phyloP scores from a whole-genome alignment of 2,888 invertebrate genomes.

The Chirona hameri region DNA sequence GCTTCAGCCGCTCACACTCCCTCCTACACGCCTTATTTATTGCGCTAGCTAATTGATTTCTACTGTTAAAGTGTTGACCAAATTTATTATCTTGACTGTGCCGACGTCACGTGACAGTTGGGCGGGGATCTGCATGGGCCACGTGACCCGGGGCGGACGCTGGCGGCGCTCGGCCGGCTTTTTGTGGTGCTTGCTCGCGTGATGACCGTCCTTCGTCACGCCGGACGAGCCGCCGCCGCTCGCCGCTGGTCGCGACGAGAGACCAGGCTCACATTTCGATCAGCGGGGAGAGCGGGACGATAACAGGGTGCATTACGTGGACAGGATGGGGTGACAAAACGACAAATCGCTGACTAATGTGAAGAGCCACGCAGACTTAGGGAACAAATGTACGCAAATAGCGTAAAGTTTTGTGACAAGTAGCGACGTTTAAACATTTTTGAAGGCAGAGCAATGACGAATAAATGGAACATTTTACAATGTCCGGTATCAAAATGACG shows the following conservation, averaged over 20 bases:
- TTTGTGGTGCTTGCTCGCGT: neutral
- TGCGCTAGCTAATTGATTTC: constrained; percentile 27
- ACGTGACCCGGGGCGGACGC: neutral
- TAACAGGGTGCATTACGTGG: too few relatives aligned
- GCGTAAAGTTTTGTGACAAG: too few relatives aligned
- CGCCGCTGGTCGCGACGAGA: neutral
- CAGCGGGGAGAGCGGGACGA: too few relatives aligned
- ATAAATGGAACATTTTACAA: too few relatives aligned
- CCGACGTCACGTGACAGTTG: neutral
- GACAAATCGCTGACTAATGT: too few relatives aligned
- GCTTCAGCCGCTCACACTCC: neutral
- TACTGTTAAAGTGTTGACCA: constrained; percentile 29
- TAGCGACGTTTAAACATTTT: too few relatives aligned
- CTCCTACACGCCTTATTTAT: constrained; percentile 2
- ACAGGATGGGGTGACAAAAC: too few relatives aligned
- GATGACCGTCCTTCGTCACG: neutral
- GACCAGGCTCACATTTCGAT: neutral
- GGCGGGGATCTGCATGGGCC: neutral
- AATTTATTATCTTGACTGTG: constrained; percentile 1
- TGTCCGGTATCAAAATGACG: too few relatives aligned
- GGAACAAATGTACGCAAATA: too few relatives aligned
- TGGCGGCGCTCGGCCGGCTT: neutral
- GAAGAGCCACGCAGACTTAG: too few relatives aligned
- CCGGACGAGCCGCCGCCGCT: neutral
- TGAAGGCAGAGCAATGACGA: too few relatives aligned